Percentiles rank a stretch among this genome's conserved stretches.
Conservation (phyloP, 2,113 vertebrate genomes). For the Callithrix jacchus region DNA sequence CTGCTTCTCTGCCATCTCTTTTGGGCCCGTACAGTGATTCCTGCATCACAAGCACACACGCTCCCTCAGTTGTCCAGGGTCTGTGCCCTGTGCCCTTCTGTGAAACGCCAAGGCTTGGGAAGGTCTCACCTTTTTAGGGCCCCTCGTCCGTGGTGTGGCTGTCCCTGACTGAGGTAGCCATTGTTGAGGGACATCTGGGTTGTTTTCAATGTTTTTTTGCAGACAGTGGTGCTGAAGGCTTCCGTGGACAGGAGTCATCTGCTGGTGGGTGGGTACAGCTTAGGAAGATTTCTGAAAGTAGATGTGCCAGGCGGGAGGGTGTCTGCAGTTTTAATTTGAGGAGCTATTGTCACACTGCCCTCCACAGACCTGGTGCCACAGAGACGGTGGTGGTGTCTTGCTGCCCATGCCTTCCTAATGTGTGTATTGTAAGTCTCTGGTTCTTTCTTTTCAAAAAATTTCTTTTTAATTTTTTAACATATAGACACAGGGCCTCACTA, state of each 20-base stretch:
- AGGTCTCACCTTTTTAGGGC: not conserved
- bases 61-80: too few species aligned
- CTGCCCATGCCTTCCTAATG: not conserved
- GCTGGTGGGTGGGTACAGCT: not conserved
- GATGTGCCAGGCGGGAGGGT: not conserved
- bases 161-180: too few species aligned
- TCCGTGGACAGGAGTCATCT: not conserved
- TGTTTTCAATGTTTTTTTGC: not conserved
- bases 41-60: not conserved
- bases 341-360: conserved; percentile 39
- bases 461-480: too few species aligned
- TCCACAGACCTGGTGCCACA: fast-evolving
- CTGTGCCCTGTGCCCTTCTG: not conserved
- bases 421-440: not conserved
- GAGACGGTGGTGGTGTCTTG: not conserved
- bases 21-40: not conserved
- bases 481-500: too few species aligned
- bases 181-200: too few species aligned
- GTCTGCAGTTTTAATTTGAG: not conserved
- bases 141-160: fast-evolving
- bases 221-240: not conserved
- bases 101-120: too few species aligned
- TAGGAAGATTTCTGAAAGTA: fast-evolving
- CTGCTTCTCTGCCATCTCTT: not conserved
- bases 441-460: not conserved